phyloP scores from a whole-genome alignment of 2,113 vertebrate species.

The Eidolon helvum region DNA sequence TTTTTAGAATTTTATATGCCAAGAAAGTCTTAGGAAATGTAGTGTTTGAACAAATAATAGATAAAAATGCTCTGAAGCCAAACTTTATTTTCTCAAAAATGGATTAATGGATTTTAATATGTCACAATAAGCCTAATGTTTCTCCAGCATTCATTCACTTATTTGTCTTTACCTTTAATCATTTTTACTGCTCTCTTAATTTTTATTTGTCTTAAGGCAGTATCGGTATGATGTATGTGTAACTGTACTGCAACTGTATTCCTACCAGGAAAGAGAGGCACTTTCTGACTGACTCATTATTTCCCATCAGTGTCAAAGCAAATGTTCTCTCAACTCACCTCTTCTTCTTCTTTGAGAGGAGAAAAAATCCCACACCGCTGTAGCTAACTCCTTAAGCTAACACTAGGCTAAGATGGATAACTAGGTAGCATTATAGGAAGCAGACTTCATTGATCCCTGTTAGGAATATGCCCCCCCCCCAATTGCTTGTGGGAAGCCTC shows the following conservation, averaged over 20 bases:
- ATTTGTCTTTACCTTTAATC: background rate
- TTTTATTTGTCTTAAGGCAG: slow-evolving; percentile 27
- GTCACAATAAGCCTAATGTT: background rate
- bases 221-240: background rate
- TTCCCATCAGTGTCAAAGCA: background rate
- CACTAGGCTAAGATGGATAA: slow-evolving; percentile 44
- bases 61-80: background rate
- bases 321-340: slow-evolving; percentile 2
- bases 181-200: slow-evolving; percentile 50
- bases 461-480: slow-evolving; percentile 33
- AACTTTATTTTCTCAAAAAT: background rate
- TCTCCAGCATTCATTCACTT: background rate
- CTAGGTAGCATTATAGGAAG: slow-evolving; percentile 44
- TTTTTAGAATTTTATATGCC: background rate
- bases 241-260: background rate
- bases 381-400: slow-evolving; percentile 25
- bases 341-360: background rate
- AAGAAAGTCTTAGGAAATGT: background rate
- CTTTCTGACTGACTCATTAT: background rate
- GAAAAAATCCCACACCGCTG: background rate
- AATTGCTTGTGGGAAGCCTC: slow-evolving; percentile 60
- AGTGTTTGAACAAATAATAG: background rate
- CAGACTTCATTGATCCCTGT: slow-evolving; percentile 26
- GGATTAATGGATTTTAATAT: background rate
- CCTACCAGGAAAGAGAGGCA: background rate